Percentiles rank a stretch among this genome's conserved stretches.
These are phyloP conservation scores for Dicrostonyx torquatus DNA, from an alignment of 2,797 vertebrate species.

Conservation along the genomic window DNA sequence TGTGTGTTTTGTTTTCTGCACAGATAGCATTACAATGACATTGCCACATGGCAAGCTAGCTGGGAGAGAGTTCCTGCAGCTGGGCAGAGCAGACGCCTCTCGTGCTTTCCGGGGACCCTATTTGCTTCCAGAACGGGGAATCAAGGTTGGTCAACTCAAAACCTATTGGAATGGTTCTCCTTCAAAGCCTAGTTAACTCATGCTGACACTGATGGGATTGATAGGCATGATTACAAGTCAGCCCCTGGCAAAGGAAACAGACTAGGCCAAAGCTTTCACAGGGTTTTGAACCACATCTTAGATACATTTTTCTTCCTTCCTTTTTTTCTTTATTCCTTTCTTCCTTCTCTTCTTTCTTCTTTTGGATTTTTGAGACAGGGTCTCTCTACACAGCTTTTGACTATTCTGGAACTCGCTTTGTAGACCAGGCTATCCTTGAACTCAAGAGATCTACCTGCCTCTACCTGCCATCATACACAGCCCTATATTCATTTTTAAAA, in stretches of 20 bases:
- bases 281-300: slow-evolving; percentile 42
- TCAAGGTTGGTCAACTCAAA: slow-evolving; percentile 58
- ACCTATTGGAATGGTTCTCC: slow-evolving; percentile 50
- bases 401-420: not conserved
- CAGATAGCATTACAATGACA: slow-evolving; percentile 54
- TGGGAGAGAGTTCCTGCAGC: slow-evolving; percentile 45
- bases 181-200: slow-evolving; percentile 64
- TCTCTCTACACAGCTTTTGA: not conserved
- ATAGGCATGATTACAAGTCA: slow-evolving; percentile 39
- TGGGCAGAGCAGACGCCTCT: slow-evolving; percentile 64
- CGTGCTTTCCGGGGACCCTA: slow-evolving; percentile 10
- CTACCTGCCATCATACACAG: not conserved
- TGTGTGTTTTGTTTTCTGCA: slow-evolving; percentile 65
- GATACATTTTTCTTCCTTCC: not conserved
- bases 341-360: not conserved
- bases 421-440: not conserved
- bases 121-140: slow-evolving; percentile 58
- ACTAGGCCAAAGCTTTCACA: slow-evolving; percentile 56
- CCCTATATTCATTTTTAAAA: not conserved
- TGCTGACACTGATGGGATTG: slow-evolving; percentile 47
- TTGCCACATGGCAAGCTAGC: slow-evolving; percentile 56
- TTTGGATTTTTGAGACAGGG: not conserved
- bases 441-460: not conserved
- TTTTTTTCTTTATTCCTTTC: not conserved
- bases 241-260: not conserved